A percentile compares a stretch with the other conserved stretches of the same genome.
phyloP scores from a whole-genome alignment of 2,797 vertebrate species.

The Knipowitschia caucasica region DNA sequence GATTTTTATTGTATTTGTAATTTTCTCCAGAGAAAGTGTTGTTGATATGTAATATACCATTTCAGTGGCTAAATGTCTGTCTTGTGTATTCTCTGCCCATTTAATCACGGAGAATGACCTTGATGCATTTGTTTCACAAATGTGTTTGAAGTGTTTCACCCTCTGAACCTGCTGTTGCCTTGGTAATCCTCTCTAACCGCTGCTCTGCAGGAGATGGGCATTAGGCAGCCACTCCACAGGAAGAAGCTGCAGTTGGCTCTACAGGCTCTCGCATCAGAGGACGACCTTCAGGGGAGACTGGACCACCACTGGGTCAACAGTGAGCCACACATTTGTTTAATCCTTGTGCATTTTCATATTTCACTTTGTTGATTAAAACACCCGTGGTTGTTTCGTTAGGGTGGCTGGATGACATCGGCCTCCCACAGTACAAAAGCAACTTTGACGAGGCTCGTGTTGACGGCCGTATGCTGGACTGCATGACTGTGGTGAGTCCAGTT shows the following conservation, averaged over 20 bases:
- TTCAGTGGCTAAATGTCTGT: too few relatives aligned
- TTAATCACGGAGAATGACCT: too few relatives aligned
- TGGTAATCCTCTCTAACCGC: neutral
- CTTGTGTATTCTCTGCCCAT: too few relatives aligned
- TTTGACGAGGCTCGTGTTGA: constrained; percentile 95
- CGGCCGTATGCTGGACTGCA: constrained; percentile 90
- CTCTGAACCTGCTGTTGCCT: neutral
- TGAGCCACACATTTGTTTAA: constrained; percentile 64
- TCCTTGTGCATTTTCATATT: neutral
- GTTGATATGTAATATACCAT: too few relatives aligned
- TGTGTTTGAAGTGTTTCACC: neutral
- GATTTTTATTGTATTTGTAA: too few relatives aligned
- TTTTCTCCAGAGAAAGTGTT: too few relatives aligned
- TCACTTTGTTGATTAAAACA: neutral
- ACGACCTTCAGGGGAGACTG: constrained; percentile 85
- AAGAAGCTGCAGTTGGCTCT: constrained; percentile 95
- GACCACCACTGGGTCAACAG: constrained; percentile 97
- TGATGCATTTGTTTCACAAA: neutral
- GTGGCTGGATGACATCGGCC: constrained; percentile 98
- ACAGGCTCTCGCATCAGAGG: constrained; percentile 85
- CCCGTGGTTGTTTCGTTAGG: constrained; percentile 51
- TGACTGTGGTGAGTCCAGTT: constrained; percentile 85
- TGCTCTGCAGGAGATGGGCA: constrained; percentile 83
- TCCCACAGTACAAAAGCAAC: constrained; percentile 96
- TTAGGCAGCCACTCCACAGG: constrained; percentile 87